phyloP scores from a whole-genome alignment of 2,797 vertebrate genomes.

The Enteromius afrohamiltoni region DNA sequence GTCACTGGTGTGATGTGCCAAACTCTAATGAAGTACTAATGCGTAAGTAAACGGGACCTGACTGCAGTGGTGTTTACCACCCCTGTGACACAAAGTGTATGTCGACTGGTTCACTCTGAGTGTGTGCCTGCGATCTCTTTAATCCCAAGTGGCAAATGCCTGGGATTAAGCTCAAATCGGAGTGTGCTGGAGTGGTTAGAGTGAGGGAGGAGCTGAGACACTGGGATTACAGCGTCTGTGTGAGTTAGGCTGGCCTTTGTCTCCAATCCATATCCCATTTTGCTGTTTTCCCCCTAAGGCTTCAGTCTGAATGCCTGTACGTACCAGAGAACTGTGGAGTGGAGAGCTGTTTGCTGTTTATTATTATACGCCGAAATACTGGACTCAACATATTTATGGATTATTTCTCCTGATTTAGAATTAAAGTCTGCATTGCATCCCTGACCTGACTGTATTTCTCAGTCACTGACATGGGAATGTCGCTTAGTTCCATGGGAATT shows the following conservation, averaged over 20 bases:
- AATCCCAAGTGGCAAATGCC: constrained; percentile 55
- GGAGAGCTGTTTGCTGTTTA: constrained; percentile 4
- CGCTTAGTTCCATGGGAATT: constrained; percentile 14
- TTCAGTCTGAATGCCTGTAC: neutral
- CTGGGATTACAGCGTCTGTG: constrained; percentile 53
- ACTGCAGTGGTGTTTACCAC: neutral
- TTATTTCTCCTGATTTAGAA: constrained; percentile 23
- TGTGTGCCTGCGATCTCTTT: constrained; percentile 44
- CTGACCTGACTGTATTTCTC: constrained; percentile 18
- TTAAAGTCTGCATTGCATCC: neutral
- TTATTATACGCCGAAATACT: neutral
- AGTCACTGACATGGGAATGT: constrained; percentile 34
- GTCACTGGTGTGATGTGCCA: constrained; percentile 26
- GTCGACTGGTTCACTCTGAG: constrained; percentile 13
- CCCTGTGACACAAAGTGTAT: constrained; percentile 27
- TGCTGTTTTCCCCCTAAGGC: neutral
- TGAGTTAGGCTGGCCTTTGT: constrained; percentile 43
- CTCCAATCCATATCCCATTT: constrained; percentile 31
- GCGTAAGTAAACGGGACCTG: neutral
- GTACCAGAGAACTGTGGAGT: neutral
- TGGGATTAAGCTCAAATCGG: constrained; percentile 56
- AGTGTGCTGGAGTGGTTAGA: constrained; percentile 27
- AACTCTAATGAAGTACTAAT: constrained; percentile 44
- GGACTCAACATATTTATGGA: constrained; percentile 12
- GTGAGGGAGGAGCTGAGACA: constrained; percentile 32